Evolutionary conservation across 1,140 invertebrate genomes (phyloP), one percentile per base, ranked within the genome.

Genomic region (Hyles euphorbiae): DNA sequence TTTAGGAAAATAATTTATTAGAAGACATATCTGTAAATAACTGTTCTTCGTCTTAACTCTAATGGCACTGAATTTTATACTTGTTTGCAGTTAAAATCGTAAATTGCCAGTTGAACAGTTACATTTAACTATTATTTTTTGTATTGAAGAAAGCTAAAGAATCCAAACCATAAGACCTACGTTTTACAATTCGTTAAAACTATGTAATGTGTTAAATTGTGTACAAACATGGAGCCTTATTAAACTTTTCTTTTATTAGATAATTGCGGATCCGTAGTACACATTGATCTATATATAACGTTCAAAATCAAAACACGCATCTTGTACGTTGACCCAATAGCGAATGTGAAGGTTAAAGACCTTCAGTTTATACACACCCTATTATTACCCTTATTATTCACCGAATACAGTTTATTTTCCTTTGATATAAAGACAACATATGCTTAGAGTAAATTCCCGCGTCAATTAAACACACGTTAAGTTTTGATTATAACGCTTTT

Each of bases 291-390:
- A 72, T 50, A 72, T 69, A 57, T 51, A 32, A 58, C 56, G 43
- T 63, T 72, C 62, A 60, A 8, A 73, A 73, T 71, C 70, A 75
- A 68, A 62, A 74, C 67, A 65, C 52, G 54, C 4, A 40, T 40
- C 36, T 63, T 61, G 70, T 73, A 78, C 76, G 60, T 79, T 75
- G 76, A 77, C 76, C 66, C 61, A 77, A 68, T 70, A 71, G 71
- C 67, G 71, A 70, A 78, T 72, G 68, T 76, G 71, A 74, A 79
- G 79, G 75, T 80, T 71, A 78, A 73, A 64, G 64, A 71, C 69
- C 64, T 60, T 12, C 52, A 36, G 44, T 33, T 55, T 51, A 33
- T 32, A n/a, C n/a, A 47, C 61, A 59, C 44, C 5, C 7, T 74
- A 61, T 61, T 57, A 57, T 5, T 8, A 40, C 36, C 36, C 8